These are phyloP conservation scores for Marronus borbonicus DNA, from an alignment of 2,888 invertebrate genomes.

Conservation along the genomic window DNA sequence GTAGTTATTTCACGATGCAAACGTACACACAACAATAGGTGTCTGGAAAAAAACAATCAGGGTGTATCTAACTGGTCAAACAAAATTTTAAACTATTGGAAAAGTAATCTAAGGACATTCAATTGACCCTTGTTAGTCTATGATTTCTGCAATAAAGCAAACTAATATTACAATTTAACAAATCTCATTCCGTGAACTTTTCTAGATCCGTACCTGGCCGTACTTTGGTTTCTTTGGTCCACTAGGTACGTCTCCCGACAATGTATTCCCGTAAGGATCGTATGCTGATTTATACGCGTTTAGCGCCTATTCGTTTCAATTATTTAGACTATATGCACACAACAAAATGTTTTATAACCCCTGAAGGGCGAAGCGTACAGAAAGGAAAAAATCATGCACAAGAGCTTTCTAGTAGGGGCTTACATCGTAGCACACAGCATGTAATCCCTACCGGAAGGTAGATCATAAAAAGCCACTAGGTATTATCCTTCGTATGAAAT, in stretches of 20 bases:
- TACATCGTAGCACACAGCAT: slow-evolving; percentile 25
- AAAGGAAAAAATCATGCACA: slow-evolving; percentile 28
- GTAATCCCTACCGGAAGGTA: slow-evolving; percentile 32
- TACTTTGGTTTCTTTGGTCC: too few species aligned
- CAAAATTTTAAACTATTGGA: too few species aligned
- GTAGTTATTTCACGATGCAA: too few species aligned
- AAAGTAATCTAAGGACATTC: too few species aligned
- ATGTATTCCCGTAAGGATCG: neutral
- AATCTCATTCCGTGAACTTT: too few species aligned
- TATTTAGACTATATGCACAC: slow-evolving; percentile 29
- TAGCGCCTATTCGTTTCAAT: slow-evolving; percentile 32
- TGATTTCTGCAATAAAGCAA: too few species aligned
- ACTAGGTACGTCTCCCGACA: neutral
- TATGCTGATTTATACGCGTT: slow-evolving; percentile 23
- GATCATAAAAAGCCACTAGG: slow-evolving; percentile 38
- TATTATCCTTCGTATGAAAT: slow-evolving; percentile 40
- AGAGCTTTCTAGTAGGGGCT: slow-evolving; percentile 22
- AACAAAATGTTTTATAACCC: slow-evolving; percentile 40
- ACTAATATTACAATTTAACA: too few species aligned
- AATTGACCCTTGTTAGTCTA: too few species aligned
- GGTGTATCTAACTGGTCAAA: too few species aligned
- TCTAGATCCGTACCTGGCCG: too few species aligned
- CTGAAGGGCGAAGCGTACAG: neutral
- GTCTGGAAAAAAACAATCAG: too few species aligned
- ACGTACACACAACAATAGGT: too few species aligned